Percentiles rank a stretch among this genome's conserved stretches.
These are phyloP conservation scores for Haemorhous mexicanus DNA, from an alignment of 2,113 vertebrate species.

Conservation along the genomic window DNA sequence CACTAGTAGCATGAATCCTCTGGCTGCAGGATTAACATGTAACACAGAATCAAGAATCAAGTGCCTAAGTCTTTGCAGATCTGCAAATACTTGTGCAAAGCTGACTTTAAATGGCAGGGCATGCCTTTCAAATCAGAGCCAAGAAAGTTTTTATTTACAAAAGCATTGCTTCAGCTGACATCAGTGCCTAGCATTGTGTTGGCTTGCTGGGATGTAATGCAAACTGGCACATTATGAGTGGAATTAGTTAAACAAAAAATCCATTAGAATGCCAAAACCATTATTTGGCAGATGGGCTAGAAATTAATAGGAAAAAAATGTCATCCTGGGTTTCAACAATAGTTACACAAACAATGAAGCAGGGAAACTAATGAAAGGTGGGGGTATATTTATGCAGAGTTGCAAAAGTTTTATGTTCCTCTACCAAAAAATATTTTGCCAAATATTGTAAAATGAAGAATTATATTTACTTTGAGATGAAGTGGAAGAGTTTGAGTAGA, in stretches of 20 bases:
- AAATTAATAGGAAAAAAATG: constrained; percentile 62
- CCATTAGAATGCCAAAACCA: constrained; percentile 50
- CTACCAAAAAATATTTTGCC: not conserved
- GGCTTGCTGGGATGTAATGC: not conserved
- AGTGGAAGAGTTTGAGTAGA: not conserved
- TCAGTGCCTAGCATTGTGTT: not conserved
- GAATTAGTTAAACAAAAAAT: constrained; percentile 57
- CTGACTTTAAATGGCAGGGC: not conserved
- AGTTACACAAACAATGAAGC: constrained; percentile 53
- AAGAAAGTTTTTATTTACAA: not conserved
- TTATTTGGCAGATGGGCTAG: constrained; percentile 67
- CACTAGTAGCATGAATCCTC: not conserved
- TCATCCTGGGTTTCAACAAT: constrained; percentile 63
- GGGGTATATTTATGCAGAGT: not conserved
- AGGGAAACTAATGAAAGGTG: constrained; percentile 54
- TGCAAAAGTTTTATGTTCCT: not conserved
- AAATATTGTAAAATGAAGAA: not conserved
- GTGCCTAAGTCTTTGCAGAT: not conserved
- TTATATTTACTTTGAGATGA: not conserved
- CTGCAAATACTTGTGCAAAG: not conserved
- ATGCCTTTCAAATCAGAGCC: not conserved
- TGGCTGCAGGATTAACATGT: not conserved
- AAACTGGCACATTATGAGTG: constrained; percentile 5
- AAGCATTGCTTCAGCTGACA: not conserved
- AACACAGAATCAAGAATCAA: not conserved